These are phyloP conservation scores for Procambarus clarkii DNA, from an alignment of 1,140 invertebrate species.

Conservation along the genomic window DNA sequence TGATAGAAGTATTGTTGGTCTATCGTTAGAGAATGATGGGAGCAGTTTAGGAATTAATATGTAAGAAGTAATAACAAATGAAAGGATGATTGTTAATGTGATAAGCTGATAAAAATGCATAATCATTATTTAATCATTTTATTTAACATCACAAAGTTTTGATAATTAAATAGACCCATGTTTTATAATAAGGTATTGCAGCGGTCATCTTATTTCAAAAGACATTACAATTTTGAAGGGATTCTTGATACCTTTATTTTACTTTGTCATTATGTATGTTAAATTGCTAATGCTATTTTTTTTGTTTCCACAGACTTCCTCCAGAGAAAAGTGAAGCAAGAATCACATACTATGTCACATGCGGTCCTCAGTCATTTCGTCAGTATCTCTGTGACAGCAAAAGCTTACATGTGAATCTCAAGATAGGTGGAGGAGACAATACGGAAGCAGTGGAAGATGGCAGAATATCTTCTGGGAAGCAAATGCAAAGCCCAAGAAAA, in stretches of 20 bases:
- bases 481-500: slow-evolving; percentile 22
- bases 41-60: too few species aligned
- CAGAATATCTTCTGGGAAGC: not conserved
- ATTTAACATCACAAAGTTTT: too few species aligned
- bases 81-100: too few species aligned
- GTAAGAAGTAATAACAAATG: too few species aligned
- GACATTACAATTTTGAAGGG: not conserved
- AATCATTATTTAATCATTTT: too few species aligned
- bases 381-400: slow-evolving; percentile 53
- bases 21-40: too few species aligned
- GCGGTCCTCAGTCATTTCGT: slow-evolving; percentile 41
- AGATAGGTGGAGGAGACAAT: slow-evolving; percentile 22
- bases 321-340: slow-evolving; percentile 55
- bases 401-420: slow-evolving; percentile 48
- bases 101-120: too few species aligned
- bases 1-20: too few species aligned
- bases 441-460: slow-evolving; percentile 9
- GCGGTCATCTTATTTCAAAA: not conserved
- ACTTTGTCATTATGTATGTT: not conserved
- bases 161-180: too few species aligned
- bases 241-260: not conserved
- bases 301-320: slow-evolving; percentile 8
- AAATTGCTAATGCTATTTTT: not conserved
- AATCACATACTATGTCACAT: slow-evolving; percentile 49
- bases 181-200: not conserved